These are phyloP conservation scores for Platyura marginata DNA, from an alignment of 1,140 invertebrate genomes.

Conservation along the genomic window DNA sequence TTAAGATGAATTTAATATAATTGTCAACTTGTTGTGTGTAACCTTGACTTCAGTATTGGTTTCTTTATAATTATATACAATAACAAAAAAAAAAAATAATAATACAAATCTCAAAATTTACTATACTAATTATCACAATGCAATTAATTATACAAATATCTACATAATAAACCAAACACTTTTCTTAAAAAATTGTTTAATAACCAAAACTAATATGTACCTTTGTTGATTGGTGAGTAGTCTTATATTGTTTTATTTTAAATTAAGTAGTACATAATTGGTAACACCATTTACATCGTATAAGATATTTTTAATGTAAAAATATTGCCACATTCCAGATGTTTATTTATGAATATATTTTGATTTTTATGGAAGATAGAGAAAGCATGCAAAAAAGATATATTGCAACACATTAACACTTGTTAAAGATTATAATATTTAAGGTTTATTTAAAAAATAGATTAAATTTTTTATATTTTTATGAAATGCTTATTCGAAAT, in stretches of 20 bases:
- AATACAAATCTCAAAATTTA: too few relatives aligned
- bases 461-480: too few relatives aligned
- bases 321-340: not conserved
- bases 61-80: too few relatives aligned
- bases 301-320: not conserved
- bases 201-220: constrained; percentile 17
- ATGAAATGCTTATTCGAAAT: too few relatives aligned
- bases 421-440: too few relatives aligned
- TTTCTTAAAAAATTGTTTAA: constrained; percentile 5
- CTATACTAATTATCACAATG: too few relatives aligned
- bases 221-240: constrained; percentile 25
- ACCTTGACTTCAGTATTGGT: too few relatives aligned
- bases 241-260: constrained; percentile 11
- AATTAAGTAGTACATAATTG: not conserved
- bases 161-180: not conserved
- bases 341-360: constrained; percentile 13
- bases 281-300: not conserved
- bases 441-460: too few relatives aligned
- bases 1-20: too few relatives aligned
- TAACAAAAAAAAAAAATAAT: too few relatives aligned
- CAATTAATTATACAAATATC: too few relatives aligned
- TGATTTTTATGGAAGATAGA: constrained; percentile 7
- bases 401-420: constrained; percentile 6
- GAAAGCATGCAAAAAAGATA: constrained; percentile 7
- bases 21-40: too few relatives aligned